Evolutionary conservation across 2,113 vertebrate species (phyloP), one percentile per base, ranked within the genome.

Genomic region (Scomber scombrus): DNA sequence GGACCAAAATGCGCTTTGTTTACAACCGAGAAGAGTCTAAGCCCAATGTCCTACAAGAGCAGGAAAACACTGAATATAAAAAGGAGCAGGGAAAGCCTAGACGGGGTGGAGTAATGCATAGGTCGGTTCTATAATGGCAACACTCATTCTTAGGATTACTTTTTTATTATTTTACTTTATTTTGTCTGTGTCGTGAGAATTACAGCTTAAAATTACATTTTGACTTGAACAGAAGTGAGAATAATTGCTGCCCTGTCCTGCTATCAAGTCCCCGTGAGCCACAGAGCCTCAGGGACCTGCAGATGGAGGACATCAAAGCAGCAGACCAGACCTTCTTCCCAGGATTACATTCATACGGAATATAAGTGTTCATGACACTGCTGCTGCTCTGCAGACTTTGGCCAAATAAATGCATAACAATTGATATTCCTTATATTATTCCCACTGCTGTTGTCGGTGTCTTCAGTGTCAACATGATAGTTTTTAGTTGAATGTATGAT

Each of bases 201-300:
- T 34, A 14, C n/a, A 68, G n/a, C n/a, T 50, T 23, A 15, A 57
- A 40, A 1, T n/a, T 7, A 56, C 1, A 34, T 18, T 14, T 0
- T 19, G 21, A 12, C 29, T 46, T 40, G 5, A 19, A 51, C 70
- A 74, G 78, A 49, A 18, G 14, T n/a, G 40, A 55, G 23, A 68
- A 74, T 55, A 47, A 54, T 3, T 67, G 62, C 62, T 80, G 70
- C 62, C 54, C 46, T 0, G 2, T 2, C 52, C 21, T 5, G 7
- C 43, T 5, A 11, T 49, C 45, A 29, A 4, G 11, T 46, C 7
- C 34, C 34, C 6, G 7, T 40, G 34, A 40, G 34, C 34, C 34
- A 40, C 34, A 40, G 34, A 40, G 34, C 34, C 34, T 40, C 8
- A 40, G 34, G 34, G 10, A 45, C 13, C 13, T 80, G 21, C 19